phyloP scores from a whole-genome alignment of 1,140 invertebrate species.

The Microplitis mediator region DNA sequence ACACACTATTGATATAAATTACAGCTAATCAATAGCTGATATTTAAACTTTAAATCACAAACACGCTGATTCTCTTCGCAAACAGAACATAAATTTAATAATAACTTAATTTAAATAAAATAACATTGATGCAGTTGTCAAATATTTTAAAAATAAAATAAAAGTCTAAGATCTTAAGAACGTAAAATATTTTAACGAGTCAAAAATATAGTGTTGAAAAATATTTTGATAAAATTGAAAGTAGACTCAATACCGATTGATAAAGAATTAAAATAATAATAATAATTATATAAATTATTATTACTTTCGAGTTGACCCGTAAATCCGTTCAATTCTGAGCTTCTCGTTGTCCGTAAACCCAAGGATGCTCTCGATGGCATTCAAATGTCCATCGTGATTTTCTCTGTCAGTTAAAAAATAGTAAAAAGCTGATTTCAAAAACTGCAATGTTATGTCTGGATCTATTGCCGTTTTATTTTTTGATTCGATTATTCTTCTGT shows the following conservation, averaged over 20 bases:
- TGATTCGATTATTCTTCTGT: constrained; percentile 77
- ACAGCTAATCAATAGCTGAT: constrained; percentile 1
- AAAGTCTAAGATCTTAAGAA: not conserved
- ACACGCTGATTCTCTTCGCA: not conserved
- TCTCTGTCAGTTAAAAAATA: constrained; percentile 87
- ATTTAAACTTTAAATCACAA: not conserved
- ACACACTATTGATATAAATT: not conserved
- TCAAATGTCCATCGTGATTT: constrained; percentile 81
- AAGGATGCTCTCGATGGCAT: constrained; percentile 85
- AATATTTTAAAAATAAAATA: not conserved
- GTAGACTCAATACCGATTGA: not conserved
- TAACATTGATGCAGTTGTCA: not conserved
- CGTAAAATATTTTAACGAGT: not conserved
- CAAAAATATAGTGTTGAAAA: not conserved
- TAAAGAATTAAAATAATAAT: not conserved
- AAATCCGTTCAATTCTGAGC: constrained; percentile 71
- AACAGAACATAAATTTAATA: not conserved
- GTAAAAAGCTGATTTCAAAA: constrained; percentile 88
- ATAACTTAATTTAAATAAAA: not conserved
- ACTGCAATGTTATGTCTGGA: constrained; percentile 85
- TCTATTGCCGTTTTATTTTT: constrained; percentile 74
- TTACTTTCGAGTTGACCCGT: constrained; percentile 50
- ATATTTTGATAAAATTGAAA: not conserved
- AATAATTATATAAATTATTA: constrained; percentile 21
- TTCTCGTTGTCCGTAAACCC: constrained; percentile 79